Evolutionary conservation across 2,113 vertebrate species (phyloP).

Genomic region (Bagarius yarrelli): DNA sequence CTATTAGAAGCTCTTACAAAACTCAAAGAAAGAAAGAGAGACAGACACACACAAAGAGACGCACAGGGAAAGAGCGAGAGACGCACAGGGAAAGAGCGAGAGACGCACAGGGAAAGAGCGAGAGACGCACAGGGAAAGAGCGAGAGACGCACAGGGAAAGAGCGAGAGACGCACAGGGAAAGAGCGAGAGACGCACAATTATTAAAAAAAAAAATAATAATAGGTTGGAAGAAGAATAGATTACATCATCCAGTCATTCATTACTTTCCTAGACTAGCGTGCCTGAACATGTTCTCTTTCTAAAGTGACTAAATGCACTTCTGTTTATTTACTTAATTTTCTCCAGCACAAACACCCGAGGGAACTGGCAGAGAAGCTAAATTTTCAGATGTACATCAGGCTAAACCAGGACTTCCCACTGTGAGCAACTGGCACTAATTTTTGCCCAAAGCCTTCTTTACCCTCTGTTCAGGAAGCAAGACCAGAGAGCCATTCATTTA

Average conservation of each 20-base stretch:
- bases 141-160: too few species aligned
- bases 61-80: too few species aligned
- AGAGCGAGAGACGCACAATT: too few species aligned
- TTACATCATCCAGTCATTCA: neutral
- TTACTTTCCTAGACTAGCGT: neutral
- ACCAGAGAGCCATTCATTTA: neutral
- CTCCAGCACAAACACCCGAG: neutral
- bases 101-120: too few species aligned
- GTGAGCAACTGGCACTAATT: neutral
- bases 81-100: too few species aligned
- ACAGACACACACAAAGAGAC: too few species aligned
- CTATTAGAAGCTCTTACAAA: too few species aligned
- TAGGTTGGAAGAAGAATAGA: too few species aligned
- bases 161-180: too few species aligned
- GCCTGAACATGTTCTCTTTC: neutral
- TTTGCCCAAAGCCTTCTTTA: neutral
- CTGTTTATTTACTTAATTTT: neutral
- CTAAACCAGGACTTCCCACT: neutral
- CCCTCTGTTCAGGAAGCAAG: neutral
- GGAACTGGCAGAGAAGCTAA: constrained; percentile 1
- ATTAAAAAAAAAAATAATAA: too few species aligned
- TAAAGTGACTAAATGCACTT: neutral
- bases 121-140: too few species aligned
- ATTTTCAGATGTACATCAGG: neutral
- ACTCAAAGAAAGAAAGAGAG: too few species aligned